Evolutionary conservation across 2,888 invertebrate genomes (phyloP).

Genomic region (Pherbina coryleti): DNA sequence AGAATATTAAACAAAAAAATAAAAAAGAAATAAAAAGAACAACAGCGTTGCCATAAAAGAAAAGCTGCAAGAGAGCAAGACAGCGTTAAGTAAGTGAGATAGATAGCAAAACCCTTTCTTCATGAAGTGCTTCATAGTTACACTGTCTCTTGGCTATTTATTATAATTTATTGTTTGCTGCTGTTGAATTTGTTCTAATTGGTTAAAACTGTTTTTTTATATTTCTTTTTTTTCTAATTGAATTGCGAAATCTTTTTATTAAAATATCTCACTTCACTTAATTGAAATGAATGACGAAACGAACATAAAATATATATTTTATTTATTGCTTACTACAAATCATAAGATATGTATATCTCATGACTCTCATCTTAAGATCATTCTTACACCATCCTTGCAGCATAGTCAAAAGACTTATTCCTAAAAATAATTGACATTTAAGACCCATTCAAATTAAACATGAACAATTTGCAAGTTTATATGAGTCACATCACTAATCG

Average conservation of each 20-base stretch:
- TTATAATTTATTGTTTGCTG: slow-evolving; percentile 16
- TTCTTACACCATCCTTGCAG: no score
- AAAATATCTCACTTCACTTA: slow-evolving; percentile 68
- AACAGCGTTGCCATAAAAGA: neutral
- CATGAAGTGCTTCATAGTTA: neutral
- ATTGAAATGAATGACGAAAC: slow-evolving; percentile 54
- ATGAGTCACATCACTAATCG: no score
- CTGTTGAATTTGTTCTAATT: neutral
- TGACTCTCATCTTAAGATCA: no score
- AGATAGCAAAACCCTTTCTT: neutral
- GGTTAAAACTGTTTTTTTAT: neutral
- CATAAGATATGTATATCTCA: no score
- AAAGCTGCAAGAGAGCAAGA: neutral
- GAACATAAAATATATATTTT: no score
- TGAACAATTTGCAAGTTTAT: no score
- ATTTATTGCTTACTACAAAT: no score
- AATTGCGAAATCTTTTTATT: slow-evolving; percentile 61
- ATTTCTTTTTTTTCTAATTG: neutral
- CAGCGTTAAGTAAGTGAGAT: neutral
- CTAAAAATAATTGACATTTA: no score
- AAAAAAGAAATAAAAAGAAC: neutral
- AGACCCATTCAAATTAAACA: no score
- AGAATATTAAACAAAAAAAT: neutral
- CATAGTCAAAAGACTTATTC: no score
- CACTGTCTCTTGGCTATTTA: slow-evolving; percentile 8